Evolutionary conservation across 2,888 invertebrate species (phyloP).

Genomic region (Ptycholaimellus sp.): DNA sequence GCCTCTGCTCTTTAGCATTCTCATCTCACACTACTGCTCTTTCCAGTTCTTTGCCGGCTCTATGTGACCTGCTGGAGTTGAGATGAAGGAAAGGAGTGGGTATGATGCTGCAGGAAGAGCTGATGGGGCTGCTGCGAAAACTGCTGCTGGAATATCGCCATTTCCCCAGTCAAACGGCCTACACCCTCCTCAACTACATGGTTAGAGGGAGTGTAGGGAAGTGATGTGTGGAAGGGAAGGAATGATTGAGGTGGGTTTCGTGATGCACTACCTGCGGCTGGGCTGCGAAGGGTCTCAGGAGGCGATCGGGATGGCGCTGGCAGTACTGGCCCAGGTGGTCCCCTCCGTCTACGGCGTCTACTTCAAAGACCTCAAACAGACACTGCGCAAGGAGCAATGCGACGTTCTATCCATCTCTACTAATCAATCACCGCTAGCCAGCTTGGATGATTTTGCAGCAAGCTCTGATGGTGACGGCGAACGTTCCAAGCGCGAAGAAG

Average conservation of each 20-base stretch:
- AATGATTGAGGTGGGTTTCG: slow-evolving; percentile 51
- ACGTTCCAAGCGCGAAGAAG: slow-evolving; percentile 96
- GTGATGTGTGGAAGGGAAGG: neutral
- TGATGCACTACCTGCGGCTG: slow-evolving; percentile 93
- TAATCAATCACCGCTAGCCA: neutral
- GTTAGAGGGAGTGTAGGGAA: slow-evolving; percentile 29
- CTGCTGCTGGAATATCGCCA: slow-evolving; percentile 44
- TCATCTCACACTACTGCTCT: no score
- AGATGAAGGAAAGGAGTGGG: no score
- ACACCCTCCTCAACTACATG: slow-evolving; percentile 88
- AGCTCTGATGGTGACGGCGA: slow-evolving; percentile 81
- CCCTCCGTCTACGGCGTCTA: slow-evolving; percentile 95
- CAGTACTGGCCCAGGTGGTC: slow-evolving; percentile 88
- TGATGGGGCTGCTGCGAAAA: slow-evolving; percentile 71
- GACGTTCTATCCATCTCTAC: slow-evolving; percentile 38
- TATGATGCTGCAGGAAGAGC: slow-evolving; percentile 58
- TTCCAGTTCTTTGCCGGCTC: neutral
- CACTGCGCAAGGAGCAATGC: slow-evolving; percentile 89
- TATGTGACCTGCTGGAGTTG: no score
- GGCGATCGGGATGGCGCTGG: slow-evolving; percentile 72
- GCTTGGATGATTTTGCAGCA: slow-evolving; percentile 30
- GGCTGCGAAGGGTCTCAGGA: slow-evolving; percentile 85
- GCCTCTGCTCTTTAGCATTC: no score
- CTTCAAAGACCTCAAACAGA: slow-evolving; percentile 97
- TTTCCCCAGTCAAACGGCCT: slow-evolving; percentile 58